Percentiles rank a stretch among this genome's conserved stretches.
phyloP scores from a whole-genome alignment of 2,888 invertebrate genomes.

The Pristionchus arcanus region DNA sequence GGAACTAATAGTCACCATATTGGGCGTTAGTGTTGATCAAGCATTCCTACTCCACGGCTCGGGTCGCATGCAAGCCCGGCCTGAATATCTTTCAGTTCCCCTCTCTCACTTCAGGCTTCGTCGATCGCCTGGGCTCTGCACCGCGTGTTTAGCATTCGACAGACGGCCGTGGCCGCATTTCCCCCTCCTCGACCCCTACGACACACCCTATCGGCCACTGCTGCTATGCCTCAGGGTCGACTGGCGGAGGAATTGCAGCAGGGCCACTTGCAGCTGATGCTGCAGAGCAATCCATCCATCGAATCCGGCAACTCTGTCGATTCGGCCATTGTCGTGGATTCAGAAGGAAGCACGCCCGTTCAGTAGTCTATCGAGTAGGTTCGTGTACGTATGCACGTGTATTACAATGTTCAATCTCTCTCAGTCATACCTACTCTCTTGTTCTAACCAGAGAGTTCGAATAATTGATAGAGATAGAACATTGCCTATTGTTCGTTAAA shows the following conservation, averaged over 20 bases:
- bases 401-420: neutral
- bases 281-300: constrained; percentile 25
- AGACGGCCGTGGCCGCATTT: constrained; percentile 57
- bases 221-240: neutral
- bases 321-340: constrained; percentile 34
- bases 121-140: constrained; percentile 77
- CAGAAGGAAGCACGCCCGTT: constrained; percentile 5
- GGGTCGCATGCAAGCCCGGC: neutral
- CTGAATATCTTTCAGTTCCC: neutral
- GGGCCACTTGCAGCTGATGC: constrained; percentile 28
- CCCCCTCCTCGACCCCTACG: neutral
- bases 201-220: neutral
- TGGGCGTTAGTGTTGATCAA: too few species aligned
- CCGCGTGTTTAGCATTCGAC: constrained; percentile 74
- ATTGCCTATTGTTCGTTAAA: too few species aligned
- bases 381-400: constrained; percentile 12
- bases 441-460: too few species aligned
- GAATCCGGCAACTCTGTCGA: constrained; percentile 20
- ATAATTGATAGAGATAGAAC: too few species aligned
- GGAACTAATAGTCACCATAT: too few species aligned
- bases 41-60: too few species aligned
- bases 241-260: constrained; percentile 25
- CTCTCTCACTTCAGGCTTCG: constrained; percentile 69
- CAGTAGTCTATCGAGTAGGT: constrained; percentile 28
- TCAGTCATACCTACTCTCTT: neutral